Percentiles rank a stretch among this genome's conserved stretches.
Evolutionary conservation across 2,888 invertebrate species (phyloP).

Genomic region (Protophormia terraenovae): DNA sequence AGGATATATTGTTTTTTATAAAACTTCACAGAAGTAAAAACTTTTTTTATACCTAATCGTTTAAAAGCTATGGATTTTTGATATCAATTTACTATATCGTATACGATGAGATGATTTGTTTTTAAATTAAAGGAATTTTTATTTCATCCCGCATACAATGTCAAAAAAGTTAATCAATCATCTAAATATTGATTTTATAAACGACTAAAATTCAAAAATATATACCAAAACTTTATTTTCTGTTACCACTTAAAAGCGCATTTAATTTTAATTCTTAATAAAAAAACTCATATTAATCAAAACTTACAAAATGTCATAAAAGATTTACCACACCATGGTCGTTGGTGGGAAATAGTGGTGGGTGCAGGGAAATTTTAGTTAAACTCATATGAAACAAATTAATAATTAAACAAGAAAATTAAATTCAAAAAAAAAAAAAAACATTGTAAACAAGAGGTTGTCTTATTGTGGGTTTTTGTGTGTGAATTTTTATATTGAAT

Average conservation of each 20-base stretch:
- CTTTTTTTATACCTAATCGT: no score
- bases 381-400: conserved; percentile 20
- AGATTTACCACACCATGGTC: neutral
- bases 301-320: conserved; percentile 29
- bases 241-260: neutral
- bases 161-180: no score
- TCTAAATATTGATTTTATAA: no score
- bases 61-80: no score
- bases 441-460: conserved; percentile 37
- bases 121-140: no score
- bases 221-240: no score
- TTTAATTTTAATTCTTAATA: neutral
- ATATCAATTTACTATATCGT: no score
- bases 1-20: no score
- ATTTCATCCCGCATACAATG: no score
- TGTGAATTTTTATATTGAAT: neutral
- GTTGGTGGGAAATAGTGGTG: conserved; percentile 49
- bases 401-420: conserved; percentile 12
- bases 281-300: conserved; percentile 26
- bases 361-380: conserved; percentile 18
- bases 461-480: neutral
- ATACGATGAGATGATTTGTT: no score
- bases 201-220: no score
- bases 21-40: no score
- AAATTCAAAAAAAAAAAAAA: neutral